Evolutionary conservation across 2,113 vertebrate species (phyloP).

Genomic region (Psittacula cyanocephala): DNA sequence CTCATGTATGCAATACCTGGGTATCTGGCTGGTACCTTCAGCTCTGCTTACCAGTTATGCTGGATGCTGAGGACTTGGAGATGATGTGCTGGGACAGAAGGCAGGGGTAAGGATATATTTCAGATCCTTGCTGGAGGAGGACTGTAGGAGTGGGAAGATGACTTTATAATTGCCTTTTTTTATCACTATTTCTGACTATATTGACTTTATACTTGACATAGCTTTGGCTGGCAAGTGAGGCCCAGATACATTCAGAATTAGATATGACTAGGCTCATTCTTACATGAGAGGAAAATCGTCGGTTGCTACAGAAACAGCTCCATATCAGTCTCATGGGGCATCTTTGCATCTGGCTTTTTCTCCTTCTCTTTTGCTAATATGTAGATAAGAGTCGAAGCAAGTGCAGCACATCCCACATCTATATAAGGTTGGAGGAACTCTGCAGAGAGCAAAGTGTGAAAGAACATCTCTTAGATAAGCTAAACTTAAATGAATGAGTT

Average conservation of each 20-base stretch:
- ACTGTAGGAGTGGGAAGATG: slow-evolving; percentile 5
- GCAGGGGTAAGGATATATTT: not conserved
- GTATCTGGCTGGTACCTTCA: not conserved
- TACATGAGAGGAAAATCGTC: slow-evolving; percentile 55
- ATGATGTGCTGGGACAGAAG: not conserved
- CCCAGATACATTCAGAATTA: slow-evolving; percentile 56
- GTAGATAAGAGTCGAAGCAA: slow-evolving; percentile 59
- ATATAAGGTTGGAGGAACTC: slow-evolving; percentile 44
- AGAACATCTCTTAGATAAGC: slow-evolving; percentile 62
- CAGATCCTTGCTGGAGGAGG: not conserved
- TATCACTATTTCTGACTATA: slow-evolving; percentile 40
- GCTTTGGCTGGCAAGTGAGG: slow-evolving; percentile 57
- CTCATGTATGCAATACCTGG: rapidly evolving
- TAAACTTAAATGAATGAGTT: slow-evolving; percentile 67
- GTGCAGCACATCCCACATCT: slow-evolving; percentile 57
- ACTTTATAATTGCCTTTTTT: slow-evolving; percentile 56
- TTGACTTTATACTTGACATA: slow-evolving; percentile 54
- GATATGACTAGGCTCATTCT: slow-evolving; percentile 49
- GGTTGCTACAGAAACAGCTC: slow-evolving; percentile 66
- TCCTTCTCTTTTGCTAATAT: slow-evolving; percentile 63
- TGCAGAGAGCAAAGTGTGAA: slow-evolving; percentile 51
- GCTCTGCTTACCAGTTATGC: not conserved
- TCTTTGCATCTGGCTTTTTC: slow-evolving; percentile 59
- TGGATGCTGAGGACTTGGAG: not conserved
- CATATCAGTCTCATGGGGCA: slow-evolving; percentile 55